phyloP scores from a whole-genome alignment of 2,113 vertebrate species.

The Datnioides undecimradiatus region DNA sequence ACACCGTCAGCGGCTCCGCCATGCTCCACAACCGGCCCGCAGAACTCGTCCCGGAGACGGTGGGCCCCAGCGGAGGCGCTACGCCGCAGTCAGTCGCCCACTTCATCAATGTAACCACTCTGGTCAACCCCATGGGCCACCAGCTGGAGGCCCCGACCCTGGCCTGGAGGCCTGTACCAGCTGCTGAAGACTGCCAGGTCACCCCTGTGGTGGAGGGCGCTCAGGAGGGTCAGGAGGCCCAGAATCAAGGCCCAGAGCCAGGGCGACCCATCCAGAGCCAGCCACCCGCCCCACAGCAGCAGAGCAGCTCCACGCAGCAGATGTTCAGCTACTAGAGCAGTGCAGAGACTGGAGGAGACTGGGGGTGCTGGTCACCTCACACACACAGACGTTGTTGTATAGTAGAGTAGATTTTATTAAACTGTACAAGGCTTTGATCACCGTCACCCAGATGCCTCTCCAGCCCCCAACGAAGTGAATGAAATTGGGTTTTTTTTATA shows the following conservation, averaged over 20 bases:
- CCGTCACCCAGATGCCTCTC: slow-evolving; percentile 71
- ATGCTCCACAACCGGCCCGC: slow-evolving; percentile 92
- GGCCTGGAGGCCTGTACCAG: slow-evolving; percentile 89
- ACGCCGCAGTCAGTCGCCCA: slow-evolving; percentile 90
- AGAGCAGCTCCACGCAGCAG: slow-evolving; percentile 83
- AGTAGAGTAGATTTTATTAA: slow-evolving; percentile 40
- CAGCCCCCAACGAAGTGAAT: slow-evolving; percentile 37
- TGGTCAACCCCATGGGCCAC: slow-evolving; percentile 94
- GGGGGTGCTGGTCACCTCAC: slow-evolving; percentile 65
- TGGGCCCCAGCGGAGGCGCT: slow-evolving; percentile 57
- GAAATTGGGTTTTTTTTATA: not conserved
- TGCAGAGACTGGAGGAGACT: no score
- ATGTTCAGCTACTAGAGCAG: slow-evolving; percentile 94
- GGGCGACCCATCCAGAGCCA: slow-evolving; percentile 71
- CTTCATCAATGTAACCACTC: slow-evolving; percentile 96
- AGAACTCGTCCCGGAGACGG: slow-evolving; percentile 87
- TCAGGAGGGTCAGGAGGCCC: slow-evolving; percentile 72
- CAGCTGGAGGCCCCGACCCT: slow-evolving; percentile 91
- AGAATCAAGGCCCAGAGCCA: slow-evolving; percentile 77
- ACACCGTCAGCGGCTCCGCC: slow-evolving; percentile 91
- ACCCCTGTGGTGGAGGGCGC: slow-evolving; percentile 57
- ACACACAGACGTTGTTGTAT: slow-evolving; percentile 29
- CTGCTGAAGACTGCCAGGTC: slow-evolving; percentile 80
- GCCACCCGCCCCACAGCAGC: slow-evolving; percentile 64
- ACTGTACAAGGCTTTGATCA: slow-evolving; percentile 40